Base-by-base conservation (phyloP, 2,888 invertebrate species). In the Crioceris asparagi region DNA sequence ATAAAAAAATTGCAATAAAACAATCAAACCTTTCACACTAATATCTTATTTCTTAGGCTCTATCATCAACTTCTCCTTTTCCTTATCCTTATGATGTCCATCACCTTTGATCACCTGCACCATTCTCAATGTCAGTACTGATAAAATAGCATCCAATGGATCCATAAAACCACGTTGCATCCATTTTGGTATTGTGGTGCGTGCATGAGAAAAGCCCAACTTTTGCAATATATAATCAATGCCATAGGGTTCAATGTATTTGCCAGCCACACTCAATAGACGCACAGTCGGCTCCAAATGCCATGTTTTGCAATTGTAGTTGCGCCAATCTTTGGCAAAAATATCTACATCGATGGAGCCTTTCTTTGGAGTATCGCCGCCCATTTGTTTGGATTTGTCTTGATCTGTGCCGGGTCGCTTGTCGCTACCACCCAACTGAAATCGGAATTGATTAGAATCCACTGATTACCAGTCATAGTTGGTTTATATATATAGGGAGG, bases 181-280 rank as follows among this genome's bases (percentile, higher is more conserved):
- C 93, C 97, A 98, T 68, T 98, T 98, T 39, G 98, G 98, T 60
- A 98, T 98, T 38, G 98, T 98, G 48, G 90, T 92, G 47, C 96
- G 76, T 8, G 97, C 96, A 68, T 98, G 97, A 41, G 88, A 83
- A 65, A 98, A 97, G 30, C 96, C 96, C 27, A 98, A 72, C 67
- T 96, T 94, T 68, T 96, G 93, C 34, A 98, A 74, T 57, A 98
- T 94, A 65, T 93, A 96, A 70, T 98, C 97, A 43, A 97, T 91
- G 35, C 96, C 96, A 59, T 96, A 96, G 1, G 97, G 96, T 64
- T 97, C 96, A 55, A 97, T 93, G 53, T 91, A 87, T 65, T 92
- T 92, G 32, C 94, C 94, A 19, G 61, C 56, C 4, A 61, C 61
- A 38, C 57, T 59, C 41, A 60, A 54, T 49, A 66, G 77, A 72